Base-by-base conservation (phyloP, 2,888 invertebrate genomes). In the Apotomis turbidana region DNA sequence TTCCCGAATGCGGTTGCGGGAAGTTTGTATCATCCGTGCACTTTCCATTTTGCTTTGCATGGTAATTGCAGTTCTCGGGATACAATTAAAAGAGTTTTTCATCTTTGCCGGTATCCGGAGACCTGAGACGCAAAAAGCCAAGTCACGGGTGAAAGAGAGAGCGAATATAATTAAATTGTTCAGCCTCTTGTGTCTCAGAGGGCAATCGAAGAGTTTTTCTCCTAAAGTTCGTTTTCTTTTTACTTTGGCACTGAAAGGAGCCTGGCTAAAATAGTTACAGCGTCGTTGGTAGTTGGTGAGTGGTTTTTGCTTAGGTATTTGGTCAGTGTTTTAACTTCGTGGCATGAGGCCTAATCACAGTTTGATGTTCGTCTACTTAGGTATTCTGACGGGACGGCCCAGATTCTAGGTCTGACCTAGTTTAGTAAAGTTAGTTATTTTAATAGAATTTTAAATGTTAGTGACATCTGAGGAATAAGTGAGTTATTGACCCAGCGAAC, bases 91-190 rank as follows among this genome's bases (percentile, higher is more conserved):
- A 85, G 84, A 87, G 84, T 87, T 88, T 66, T 82, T 81, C 80
- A 85, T 85, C 84, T 85, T 76, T 79, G 80, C 82, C 80, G 52
- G 51, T 63, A 62, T 46, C 51, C 68, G 57, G 44, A 68, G 67
- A 61, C 72, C 60, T 41, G 41, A 41, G 41, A 70, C 54, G 72
- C 52, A 70, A 76, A 85, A 85, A 82, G 83, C 79, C 79, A 84
- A 85, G 83, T 82, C 80, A 82, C 76, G 84, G 77, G 82, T 75
- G 81, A 88, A 83, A 83, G 85, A 85, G 87, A 88, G 74, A 77
- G 83, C 81, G 80, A 84, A 84, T 87, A 85, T 89, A 89, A 90
- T 90, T 90, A 90, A 90, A 90, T 90, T 88, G 88, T 89, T 87
- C 87, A 82, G 83, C 82, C 78, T 79, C 80, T 79, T 77, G 81